Percentiles rank a stretch among this genome's conserved stretches.
These are phyloP conservation scores for Dryobates pubescens DNA, from an alignment of 2,797 vertebrate species.

Conservation along the genomic window DNA sequence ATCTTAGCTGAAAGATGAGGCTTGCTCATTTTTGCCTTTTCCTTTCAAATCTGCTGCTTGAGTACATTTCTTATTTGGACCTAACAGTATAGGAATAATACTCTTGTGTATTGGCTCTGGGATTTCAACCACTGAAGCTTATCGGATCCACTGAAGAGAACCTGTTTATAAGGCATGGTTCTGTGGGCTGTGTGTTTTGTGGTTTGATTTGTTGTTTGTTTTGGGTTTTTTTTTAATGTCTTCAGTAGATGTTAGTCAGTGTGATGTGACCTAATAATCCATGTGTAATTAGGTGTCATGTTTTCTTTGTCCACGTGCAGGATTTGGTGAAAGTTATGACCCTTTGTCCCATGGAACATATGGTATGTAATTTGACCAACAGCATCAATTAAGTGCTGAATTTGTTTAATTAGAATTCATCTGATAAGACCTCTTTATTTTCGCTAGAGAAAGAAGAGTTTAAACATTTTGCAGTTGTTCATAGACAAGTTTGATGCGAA, in stretches of 20 bases:
- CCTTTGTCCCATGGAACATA: constrained; percentile 86
- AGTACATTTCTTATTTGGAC: background rate
- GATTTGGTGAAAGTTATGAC: constrained; percentile 87
- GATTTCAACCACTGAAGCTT: background rate
- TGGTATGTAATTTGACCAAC: constrained; percentile 82
- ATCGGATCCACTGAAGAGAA: background rate
- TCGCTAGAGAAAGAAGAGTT: constrained; percentile 86
- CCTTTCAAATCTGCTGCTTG: background rate
- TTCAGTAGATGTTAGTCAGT: background rate
- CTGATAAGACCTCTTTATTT: background rate
- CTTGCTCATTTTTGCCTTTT: background rate
- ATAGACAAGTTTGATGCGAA: constrained; percentile 88
- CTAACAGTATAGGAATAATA: background rate
- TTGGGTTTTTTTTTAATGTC: background rate
- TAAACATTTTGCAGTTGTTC: constrained; percentile 87
- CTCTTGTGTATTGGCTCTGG: background rate
- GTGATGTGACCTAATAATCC: background rate
- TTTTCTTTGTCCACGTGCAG: constrained; percentile 73
- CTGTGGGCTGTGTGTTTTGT: background rate
- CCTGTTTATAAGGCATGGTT: background rate
- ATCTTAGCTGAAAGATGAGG: background rate
- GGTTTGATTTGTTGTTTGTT: background rate
- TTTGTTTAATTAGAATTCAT: background rate
- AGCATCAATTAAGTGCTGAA: background rate
- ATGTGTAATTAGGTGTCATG: background rate